Conservation (phyloP, 2,888 invertebrate genomes). For the Cylloceria caligata region DNA sequence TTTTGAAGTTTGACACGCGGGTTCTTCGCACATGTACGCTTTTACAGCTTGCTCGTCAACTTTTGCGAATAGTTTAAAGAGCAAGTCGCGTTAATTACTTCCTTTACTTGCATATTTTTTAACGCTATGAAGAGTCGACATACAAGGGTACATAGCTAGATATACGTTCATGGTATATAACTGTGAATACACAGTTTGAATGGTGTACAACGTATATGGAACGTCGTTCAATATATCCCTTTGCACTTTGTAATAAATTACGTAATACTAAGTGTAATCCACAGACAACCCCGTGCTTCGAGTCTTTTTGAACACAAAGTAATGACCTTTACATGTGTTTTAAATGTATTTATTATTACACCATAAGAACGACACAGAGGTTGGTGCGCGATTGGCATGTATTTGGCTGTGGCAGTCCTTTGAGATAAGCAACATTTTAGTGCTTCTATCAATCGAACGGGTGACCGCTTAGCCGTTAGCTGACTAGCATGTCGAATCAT, state of each 20-base stretch:
- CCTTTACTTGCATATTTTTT: conserved; percentile 28
- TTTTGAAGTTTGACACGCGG: conserved; percentile 29
- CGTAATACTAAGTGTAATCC: conserved; percentile 10
- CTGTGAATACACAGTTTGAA: too few relatives aligned
- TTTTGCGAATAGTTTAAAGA: conserved; percentile 32
- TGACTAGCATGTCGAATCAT: too few relatives aligned
- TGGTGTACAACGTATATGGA: too few relatives aligned
- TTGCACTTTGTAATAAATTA: background rate
- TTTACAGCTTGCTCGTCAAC: conserved; percentile 16
- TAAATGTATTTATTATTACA: too few relatives aligned
- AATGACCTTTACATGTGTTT: background rate
- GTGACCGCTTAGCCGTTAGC: too few relatives aligned
- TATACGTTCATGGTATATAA: conserved; percentile 5
- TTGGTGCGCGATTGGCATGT: too few relatives aligned
- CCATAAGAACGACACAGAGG: too few relatives aligned
- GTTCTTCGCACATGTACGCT: conserved; percentile 9
- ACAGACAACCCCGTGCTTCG: background rate
- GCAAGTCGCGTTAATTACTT: conserved; percentile 48
- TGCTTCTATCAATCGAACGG: too few relatives aligned
- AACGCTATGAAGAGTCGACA: conserved; percentile 6
- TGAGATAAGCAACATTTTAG: too few relatives aligned
- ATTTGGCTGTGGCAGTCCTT: too few relatives aligned
- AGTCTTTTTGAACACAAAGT: background rate
- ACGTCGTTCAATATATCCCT: too few relatives aligned
- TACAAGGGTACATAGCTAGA: conserved; percentile 15